phyloP scores from a whole-genome alignment of 2,113 vertebrate genomes.

The Morone saxatilis region DNA sequence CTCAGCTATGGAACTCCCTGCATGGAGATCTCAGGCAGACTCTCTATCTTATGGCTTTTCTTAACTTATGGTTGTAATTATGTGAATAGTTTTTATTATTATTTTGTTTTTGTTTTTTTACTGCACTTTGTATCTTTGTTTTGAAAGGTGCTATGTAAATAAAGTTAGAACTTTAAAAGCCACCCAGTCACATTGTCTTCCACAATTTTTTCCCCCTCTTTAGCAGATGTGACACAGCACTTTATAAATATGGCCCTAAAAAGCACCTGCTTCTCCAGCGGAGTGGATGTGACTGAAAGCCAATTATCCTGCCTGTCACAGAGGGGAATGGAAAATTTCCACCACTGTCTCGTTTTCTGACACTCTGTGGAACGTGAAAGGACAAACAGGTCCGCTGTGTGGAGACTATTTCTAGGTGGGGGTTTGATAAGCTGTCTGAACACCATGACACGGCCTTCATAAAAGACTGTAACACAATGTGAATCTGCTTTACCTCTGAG shows the following conservation, averaged over 20 bases:
- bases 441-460: conserved; percentile 4
- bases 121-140: not conserved
- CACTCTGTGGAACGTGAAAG: conserved; percentile 35
- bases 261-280: conserved; percentile 42
- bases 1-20: too few relatives aligned
- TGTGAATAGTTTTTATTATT: too few relatives aligned
- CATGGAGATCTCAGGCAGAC: too few relatives aligned
- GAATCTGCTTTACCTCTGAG: not conserved
- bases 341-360: conserved; percentile 44
- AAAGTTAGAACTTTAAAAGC: not conserved
- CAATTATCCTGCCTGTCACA: conserved; percentile 72
- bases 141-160: not conserved
- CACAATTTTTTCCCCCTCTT: not conserved
- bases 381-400: conserved; percentile 50
- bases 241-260: conserved; percentile 37
- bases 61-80: too few relatives aligned
- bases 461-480: not conserved
- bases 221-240: conserved; percentile 32
- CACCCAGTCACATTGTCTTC: not conserved
- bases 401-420: conserved; percentile 23
- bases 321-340: conserved; percentile 47
- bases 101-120: not conserved
- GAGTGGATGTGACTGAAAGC: conserved; percentile 64
- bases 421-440: conserved; percentile 50
- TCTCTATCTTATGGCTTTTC: too few relatives aligned